A percentile compares a stretch with the other conserved stretches of the same genome.
phyloP scores from a whole-genome alignment of 2,888 invertebrate genomes.

The Antheraea yamamai region DNA sequence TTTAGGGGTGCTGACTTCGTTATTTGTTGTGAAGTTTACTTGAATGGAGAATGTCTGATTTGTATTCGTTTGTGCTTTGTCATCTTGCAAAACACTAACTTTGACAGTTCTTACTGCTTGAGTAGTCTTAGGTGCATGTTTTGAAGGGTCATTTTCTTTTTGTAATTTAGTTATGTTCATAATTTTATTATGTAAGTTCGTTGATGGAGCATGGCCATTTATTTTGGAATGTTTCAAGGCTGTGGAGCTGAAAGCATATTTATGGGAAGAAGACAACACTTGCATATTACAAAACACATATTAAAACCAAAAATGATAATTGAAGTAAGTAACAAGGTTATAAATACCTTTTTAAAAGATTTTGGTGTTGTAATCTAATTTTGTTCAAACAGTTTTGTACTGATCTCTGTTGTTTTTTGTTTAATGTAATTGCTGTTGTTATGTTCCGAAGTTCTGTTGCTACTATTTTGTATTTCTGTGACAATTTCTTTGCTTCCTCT shows the following conservation, averaged over 20 bases:
- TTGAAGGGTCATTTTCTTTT: slow-evolving; percentile 68
- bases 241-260: slow-evolving; percentile 24
- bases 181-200: slow-evolving; percentile 40
- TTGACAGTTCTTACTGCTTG: slow-evolving; percentile 51
- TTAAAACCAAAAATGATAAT: slow-evolving; percentile 21
- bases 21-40: slow-evolving; percentile 58
- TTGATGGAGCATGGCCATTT: slow-evolving; percentile 38
- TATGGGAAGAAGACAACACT: slow-evolving; percentile 28
- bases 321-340: slow-evolving; percentile 13
- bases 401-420: slow-evolving; percentile 67
- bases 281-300: slow-evolving; percentile 15
- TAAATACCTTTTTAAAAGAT: slow-evolving; percentile 69
- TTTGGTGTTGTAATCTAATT: slow-evolving; percentile 70
- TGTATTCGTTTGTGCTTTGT: slow-evolving; percentile 26
- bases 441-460: slow-evolving; percentile 69
- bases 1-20: slow-evolving; percentile 56
- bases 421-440: slow-evolving; percentile 67
- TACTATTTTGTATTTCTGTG: slow-evolving; percentile 72
- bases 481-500: slow-evolving; percentile 66
- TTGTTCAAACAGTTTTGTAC: slow-evolving; percentile 63
- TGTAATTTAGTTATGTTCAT: slow-evolving; percentile 50
- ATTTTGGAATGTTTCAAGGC: slow-evolving; percentile 57
- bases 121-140: slow-evolving; percentile 51
- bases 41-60: slow-evolving; percentile 54
- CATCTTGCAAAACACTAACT: slow-evolving; percentile 52